Conservation (phyloP, 2,888 invertebrate genomes). For the Prosopocoilus inquinatus region DNA sequence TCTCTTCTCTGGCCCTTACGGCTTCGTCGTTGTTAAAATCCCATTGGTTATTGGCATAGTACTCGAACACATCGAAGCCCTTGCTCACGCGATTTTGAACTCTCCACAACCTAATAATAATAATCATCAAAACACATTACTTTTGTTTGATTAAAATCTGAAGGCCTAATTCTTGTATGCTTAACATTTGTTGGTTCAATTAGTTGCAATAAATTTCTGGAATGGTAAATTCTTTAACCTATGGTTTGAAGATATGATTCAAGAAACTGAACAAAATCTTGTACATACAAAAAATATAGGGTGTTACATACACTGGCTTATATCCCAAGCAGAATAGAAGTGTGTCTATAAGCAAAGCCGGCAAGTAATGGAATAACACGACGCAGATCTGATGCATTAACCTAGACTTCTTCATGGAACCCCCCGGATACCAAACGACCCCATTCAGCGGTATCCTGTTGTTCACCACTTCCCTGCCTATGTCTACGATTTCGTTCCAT, state of each 20-base stretch:
- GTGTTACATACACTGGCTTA: constrained; percentile 86
- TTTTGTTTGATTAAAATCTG: too few relatives aligned
- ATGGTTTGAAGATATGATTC: not conserved
- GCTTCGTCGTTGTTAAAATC: constrained; percentile 75
- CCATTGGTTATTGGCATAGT: constrained; percentile 92
- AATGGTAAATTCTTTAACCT: not conserved
- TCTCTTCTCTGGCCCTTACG: constrained; percentile 54
- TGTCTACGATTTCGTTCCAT: constrained; percentile 85
- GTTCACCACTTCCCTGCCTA: constrained; percentile 74
- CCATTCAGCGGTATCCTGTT: constrained; percentile 82
- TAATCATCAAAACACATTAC: too few relatives aligned
- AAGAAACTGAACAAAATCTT: too few relatives aligned
- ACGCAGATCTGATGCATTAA: constrained; percentile 78
- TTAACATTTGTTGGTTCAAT: too few relatives aligned
- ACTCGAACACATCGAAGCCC: constrained; percentile 86
- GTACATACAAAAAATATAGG: too few relatives aligned
- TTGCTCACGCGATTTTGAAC: constrained; percentile 81
- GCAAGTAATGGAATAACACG: constrained; percentile 85
- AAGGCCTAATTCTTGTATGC: too few relatives aligned
- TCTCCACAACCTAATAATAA: constrained; percentile 73
- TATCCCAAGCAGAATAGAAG: constrained; percentile 77
- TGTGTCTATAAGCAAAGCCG: constrained; percentile 82
- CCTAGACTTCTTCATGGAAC: constrained; percentile 80
- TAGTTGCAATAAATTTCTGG: too few relatives aligned
- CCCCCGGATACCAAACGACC: constrained; percentile 80